A percentile compares a stretch with the other conserved stretches of the same genome.
Evolutionary conservation across 2,888 invertebrate species (phyloP).

Genomic region (Tachina lurida): DNA sequence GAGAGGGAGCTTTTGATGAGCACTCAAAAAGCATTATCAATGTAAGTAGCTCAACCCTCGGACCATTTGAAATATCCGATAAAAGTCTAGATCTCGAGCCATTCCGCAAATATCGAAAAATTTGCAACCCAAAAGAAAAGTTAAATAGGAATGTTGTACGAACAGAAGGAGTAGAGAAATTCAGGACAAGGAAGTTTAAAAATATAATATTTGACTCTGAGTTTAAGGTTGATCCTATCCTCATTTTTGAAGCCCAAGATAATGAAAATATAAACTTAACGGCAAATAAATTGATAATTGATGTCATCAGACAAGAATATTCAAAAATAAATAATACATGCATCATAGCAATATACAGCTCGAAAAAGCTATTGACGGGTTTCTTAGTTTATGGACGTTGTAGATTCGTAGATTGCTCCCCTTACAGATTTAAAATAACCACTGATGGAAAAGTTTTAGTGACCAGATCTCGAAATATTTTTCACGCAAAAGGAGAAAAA

Average conservation of each 20-base stretch:
- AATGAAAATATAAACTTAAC: background rate
- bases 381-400: constrained; percentile 4
- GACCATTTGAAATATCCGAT: no score
- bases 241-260: background rate
- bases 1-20: no score
- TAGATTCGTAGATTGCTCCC: constrained; percentile 7
- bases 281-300: background rate
- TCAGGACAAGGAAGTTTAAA: no score
- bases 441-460: background rate
- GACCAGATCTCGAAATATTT: no score
- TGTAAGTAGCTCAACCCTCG: no score
- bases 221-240: background rate
- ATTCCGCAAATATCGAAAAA: no score
- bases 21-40: no score
- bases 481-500: constrained; percentile 4
- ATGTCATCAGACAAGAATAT: background rate
- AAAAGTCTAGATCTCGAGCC: no score
- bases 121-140: no score
- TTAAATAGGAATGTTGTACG: no score
- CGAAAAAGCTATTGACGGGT: background rate
- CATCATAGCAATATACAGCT: background rate
- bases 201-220: no score
- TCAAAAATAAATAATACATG: constrained; percentile 10
- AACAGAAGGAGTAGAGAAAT: no score
- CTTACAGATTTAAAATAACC: constrained; percentile 12